Evolutionary conservation across 2,113 vertebrate genomes (phyloP).

Genomic region (Anguilla rostrata): DNA sequence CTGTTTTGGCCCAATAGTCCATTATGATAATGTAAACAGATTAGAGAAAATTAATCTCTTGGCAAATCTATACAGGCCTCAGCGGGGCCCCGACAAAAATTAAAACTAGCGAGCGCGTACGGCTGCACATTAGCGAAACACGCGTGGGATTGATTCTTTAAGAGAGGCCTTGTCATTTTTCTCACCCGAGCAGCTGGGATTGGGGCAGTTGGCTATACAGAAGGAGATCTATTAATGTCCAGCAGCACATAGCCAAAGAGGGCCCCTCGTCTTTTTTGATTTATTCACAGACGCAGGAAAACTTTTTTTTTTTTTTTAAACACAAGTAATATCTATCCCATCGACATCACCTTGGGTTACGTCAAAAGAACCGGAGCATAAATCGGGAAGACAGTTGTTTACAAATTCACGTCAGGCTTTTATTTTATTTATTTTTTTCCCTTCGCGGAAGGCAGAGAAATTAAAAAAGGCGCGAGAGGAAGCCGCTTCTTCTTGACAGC

Average conservation of each 20-base stretch:
- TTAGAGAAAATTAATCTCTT: not conserved
- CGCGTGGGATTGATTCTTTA: conserved; percentile 57
- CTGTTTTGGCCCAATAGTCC: not conserved
- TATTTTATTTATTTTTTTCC: conserved; percentile 33
- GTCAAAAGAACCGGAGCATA: conserved; percentile 56
- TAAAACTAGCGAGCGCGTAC: not conserved
- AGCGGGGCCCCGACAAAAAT: not conserved
- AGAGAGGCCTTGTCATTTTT: conserved; percentile 58
- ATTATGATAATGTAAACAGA: conserved; percentile 1
- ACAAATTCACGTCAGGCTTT: conserved; percentile 48
- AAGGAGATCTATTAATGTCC: conserved; percentile 67
- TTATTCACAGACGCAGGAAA: conserved; percentile 58
- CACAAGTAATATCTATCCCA: conserved; percentile 62
- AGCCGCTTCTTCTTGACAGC: conserved; percentile 21
- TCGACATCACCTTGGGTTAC: conserved; percentile 63
- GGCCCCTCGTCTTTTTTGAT: conserved; percentile 58
- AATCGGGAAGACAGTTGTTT: conserved; percentile 63
- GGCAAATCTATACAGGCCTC: not conserved
- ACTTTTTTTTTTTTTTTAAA: conserved; percentile 38
- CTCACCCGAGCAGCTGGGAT: conserved; percentile 54
- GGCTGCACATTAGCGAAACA: not conserved
- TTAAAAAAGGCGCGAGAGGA: conserved; percentile 54
- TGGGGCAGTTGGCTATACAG: conserved; percentile 50
- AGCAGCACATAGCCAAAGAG: conserved; percentile 47
- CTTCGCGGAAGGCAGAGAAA: conserved; percentile 45